Evolutionary conservation across 2,888 invertebrate species (phyloP).

Genomic region (Ennomos quercinarius): DNA sequence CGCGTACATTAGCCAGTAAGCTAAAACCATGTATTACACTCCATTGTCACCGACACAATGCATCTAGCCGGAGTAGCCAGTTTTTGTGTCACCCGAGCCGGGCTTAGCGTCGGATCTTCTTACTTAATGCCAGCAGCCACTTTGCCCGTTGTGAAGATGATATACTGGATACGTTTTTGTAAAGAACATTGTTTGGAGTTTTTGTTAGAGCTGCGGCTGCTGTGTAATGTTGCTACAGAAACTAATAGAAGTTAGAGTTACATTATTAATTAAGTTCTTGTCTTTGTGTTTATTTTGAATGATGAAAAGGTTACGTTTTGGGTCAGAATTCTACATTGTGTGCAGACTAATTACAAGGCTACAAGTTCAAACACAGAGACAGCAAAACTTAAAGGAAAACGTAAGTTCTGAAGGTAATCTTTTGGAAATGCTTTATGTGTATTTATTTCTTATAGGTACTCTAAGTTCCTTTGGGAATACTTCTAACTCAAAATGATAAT

Average conservation of each 20-base stretch:
- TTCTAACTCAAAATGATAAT: too few relatives aligned
- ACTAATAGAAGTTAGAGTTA: conserved; percentile 1
- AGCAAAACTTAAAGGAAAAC: too few relatives aligned
- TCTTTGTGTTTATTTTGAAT: conserved; percentile 3
- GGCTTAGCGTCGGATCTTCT: conserved; percentile 34
- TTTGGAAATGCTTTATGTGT: too few relatives aligned
- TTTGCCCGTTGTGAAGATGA: conserved; percentile 20
- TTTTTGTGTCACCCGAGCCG: conserved; percentile 33
- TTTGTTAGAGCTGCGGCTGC: conserved; percentile 6
- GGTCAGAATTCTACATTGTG: too few relatives aligned
- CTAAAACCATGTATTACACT: conserved; percentile 27
- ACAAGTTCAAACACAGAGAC: too few relatives aligned
- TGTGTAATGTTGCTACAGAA: neutral
- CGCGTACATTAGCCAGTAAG: conserved; percentile 14
- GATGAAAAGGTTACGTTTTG: neutral
- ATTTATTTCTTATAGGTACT: too few relatives aligned
- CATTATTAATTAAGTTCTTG: conserved; percentile 20
- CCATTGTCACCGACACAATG: conserved; percentile 40
- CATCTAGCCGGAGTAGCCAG: conserved; percentile 22
- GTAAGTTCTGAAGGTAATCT: too few relatives aligned
- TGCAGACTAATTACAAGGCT: too few relatives aligned
- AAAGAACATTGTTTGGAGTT: conserved; percentile 23
- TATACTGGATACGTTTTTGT: conserved; percentile 22
- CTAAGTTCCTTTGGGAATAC: too few relatives aligned
- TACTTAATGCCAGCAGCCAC: conserved; percentile 25